Conservation (phyloP, 2,888 invertebrate genomes). For the Lasioglossum vierecki region DNA sequence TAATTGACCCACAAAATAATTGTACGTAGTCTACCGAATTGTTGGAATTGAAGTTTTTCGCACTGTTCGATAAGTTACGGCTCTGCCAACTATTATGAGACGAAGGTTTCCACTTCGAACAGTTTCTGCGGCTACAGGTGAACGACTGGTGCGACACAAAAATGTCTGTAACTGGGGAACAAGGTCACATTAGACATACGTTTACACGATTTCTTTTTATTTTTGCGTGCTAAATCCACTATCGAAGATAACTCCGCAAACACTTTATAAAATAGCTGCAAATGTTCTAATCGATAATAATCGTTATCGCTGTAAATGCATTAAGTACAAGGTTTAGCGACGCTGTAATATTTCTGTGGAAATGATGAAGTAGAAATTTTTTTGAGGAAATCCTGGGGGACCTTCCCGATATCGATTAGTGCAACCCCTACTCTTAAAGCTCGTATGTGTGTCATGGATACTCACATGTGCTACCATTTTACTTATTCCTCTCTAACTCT, state of each 20-base stretch:
- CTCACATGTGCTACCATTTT: background rate
- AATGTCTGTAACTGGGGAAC: conserved; percentile 11
- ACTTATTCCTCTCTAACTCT: background rate
- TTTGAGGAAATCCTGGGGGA: background rate
- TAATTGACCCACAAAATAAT: too few relatives aligned
- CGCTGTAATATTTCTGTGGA: background rate
- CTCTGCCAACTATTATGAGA: background rate
- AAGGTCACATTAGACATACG: conserved; percentile 8
- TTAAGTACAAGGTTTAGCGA: background rate
- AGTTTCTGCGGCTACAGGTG: background rate
- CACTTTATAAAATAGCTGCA: background rate
- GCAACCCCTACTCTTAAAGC: background rate
- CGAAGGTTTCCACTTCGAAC: background rate
- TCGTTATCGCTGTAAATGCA: background rate
- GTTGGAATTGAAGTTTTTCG: background rate
- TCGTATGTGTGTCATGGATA: background rate
- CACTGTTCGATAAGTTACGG: background rate
- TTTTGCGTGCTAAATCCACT: background rate
- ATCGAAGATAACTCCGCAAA: background rate
- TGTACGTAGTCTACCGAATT: too few relatives aligned
- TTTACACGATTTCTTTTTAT: conserved; percentile 1
- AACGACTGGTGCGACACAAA: conserved; percentile 1
- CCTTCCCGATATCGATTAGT: background rate
- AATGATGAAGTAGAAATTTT: background rate
- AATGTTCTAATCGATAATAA: background rate